Conservation (phyloP, 2,113 vertebrate genomes). For the Pygoscelis adeliae region DNA sequence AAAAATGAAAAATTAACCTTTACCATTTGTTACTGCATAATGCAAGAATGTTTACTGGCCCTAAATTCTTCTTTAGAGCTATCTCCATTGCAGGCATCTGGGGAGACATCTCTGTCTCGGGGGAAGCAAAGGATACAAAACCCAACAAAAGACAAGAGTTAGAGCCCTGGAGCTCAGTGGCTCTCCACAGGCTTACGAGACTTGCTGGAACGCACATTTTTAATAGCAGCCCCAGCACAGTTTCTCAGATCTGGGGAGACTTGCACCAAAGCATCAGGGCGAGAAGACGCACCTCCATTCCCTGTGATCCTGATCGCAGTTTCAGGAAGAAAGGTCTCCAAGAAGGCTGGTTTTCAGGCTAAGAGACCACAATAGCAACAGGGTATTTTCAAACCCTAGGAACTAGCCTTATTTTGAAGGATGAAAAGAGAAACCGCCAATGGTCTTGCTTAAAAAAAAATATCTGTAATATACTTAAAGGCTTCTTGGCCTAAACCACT, state of each 20-base stretch:
- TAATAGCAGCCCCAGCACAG: background rate
- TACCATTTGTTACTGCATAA: background rate
- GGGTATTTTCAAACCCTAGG: background rate
- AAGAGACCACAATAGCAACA: background rate
- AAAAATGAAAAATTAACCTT: background rate
- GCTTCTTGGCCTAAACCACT: background rate
- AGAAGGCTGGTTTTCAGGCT: background rate
- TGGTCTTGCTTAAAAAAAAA: background rate
- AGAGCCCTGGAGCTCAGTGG: background rate
- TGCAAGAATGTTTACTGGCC: background rate
- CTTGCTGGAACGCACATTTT: rapidly evolving
- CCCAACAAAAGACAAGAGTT: background rate
- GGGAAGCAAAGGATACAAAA: background rate
- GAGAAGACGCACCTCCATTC: background rate
- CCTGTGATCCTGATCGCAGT: background rate
- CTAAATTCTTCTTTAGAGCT: background rate
- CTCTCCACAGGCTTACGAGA: background rate
- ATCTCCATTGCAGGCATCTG: background rate
- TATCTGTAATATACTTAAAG: background rate
- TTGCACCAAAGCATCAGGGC: background rate
- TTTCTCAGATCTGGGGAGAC: background rate
- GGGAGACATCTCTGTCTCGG: background rate
- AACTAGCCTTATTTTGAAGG: background rate
- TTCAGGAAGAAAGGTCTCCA: background rate
- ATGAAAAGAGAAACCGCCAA: background rate